Evolutionary conservation across 2,797 vertebrate genomes (phyloP).

Genomic region (Chromobotia macracanthus): DNA sequence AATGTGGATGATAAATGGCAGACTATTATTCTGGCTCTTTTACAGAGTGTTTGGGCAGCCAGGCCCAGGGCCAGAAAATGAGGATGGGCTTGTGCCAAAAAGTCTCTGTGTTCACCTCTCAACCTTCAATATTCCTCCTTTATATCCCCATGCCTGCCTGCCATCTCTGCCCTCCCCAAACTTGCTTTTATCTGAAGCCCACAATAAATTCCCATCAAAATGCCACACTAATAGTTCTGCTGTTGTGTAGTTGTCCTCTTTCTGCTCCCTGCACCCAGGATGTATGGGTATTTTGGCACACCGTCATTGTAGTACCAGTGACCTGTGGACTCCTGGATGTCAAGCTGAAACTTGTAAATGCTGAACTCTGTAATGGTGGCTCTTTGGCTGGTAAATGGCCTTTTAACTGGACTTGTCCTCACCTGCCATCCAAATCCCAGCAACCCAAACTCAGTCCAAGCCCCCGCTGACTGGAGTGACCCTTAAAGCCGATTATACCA

Average conservation of each 20-base stretch:
- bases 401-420: conserved; percentile 38
- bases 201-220: conserved; percentile 18
- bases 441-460: conserved; percentile 45
- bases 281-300: conserved; percentile 33
- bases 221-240: conserved; percentile 7
- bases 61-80: conserved; percentile 35
- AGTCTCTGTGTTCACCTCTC: conserved; percentile 57
- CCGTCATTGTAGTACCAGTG: conserved; percentile 26
- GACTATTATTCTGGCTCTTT: conserved; percentile 64
- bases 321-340: not conserved
- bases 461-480: conserved; percentile 61
- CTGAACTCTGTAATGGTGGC: conserved; percentile 33
- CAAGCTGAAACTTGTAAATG: conserved; percentile 34
- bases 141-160: conserved; percentile 36
- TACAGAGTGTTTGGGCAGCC: conserved; percentile 49
- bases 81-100: conserved; percentile 50
- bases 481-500: conserved; percentile 67
- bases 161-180: conserved; percentile 52
- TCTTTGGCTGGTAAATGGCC: conserved; percentile 32
- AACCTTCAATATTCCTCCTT: conserved; percentile 45
- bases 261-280: not conserved
- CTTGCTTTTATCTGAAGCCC: conserved; percentile 39
- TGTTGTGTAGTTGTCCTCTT: conserved; percentile 9
- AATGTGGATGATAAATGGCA: conserved; percentile 62
- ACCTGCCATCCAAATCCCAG: conserved; percentile 35